Evolutionary conservation across 1,140 invertebrate genomes (phyloP).

Genomic region (Drosophila lowei): DNA sequence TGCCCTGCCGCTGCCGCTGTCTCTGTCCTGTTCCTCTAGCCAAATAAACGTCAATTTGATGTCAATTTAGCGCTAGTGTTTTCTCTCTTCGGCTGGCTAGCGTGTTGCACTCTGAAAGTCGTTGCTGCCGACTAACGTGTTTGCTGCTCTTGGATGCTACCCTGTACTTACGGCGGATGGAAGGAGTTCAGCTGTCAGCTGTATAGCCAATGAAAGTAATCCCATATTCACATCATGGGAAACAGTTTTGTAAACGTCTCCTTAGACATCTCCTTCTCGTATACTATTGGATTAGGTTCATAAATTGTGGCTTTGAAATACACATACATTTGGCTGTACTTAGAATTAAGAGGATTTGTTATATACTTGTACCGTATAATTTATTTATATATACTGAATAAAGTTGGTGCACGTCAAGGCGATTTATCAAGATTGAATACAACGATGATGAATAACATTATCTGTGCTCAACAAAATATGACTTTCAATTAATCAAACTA

Average conservation of each 20-base stretch:
- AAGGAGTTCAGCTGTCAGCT: neutral
- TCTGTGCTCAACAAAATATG: neutral
- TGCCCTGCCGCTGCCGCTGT: constrained; percentile 4
- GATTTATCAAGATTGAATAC: neutral
- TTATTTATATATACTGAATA: neutral
- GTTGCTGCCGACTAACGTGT: constrained; percentile 13
- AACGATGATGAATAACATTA: neutral
- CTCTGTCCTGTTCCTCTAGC: neutral
- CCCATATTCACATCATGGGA: too few species aligned
- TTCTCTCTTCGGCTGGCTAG: neutral
- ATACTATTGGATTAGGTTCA: neutral
- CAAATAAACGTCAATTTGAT: constrained; percentile 56
- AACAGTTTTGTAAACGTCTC: too few species aligned
- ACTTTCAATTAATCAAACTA: too few species aligned
- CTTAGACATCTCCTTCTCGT: too few species aligned
- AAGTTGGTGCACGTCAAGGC: neutral
- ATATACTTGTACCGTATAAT: neutral
- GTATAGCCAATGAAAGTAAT: too few species aligned
- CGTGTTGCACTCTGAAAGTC: constrained; percentile 2
- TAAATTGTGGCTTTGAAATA: neutral
- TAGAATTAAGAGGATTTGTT: neutral
- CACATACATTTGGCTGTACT: neutral
- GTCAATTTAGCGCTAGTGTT: constrained; percentile 63
- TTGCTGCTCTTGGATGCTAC: constrained; percentile 10
- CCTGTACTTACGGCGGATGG: neutral